Base-by-base conservation (phyloP, 2,888 invertebrate species). In the Metallyticus violacea region DNA sequence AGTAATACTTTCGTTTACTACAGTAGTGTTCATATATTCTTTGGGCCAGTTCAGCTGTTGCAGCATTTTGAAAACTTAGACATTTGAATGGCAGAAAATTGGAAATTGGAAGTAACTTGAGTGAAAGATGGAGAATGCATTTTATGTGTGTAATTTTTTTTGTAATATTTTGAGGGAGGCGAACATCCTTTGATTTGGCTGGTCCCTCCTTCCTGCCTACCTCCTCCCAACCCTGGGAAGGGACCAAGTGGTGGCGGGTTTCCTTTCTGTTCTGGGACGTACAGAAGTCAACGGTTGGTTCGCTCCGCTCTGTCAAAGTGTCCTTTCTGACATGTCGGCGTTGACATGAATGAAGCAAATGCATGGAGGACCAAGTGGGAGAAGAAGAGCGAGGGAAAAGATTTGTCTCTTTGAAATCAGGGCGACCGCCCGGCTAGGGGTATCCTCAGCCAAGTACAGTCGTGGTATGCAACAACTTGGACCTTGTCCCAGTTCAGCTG, bases 341-440 rank as follows among this genome's bases (percentile, higher is more conserved):
- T 81, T 81, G 81, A 81, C 81, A 81, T 81, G 81, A 81, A 40
- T 81, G 81, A 81, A 81, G 81, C 81, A 81, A 81, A 81, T 81
- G 81, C 15, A 81, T 29, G 81, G 6, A 29, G 81, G 40, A 40
- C n/a, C 27, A 78, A 79, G 27, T 15, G 27, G 15, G 79, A 79
- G 27, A 9, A 27, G 22, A 25, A 79, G 27, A 15, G 4, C 15
- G 5, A 15, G 81, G n/a, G 81, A 30, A 15, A 81, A 81, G 81
- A 81, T 81, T 81, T 81, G 81, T 81, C 81, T 81, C 40, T 81
- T 81, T 81, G 81, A 81, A 81, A 81, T 81, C 81, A 25, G 81
- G 26, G 9, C 81, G 81, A 26, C 81, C 81, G 40, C 30, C 25
- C 29, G 30, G 25, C n/a, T 25, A 30, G 81, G 40, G 40, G 40